Conservation (phyloP, 1,140 invertebrate species). For the Kradibia gibbosae region DNA sequence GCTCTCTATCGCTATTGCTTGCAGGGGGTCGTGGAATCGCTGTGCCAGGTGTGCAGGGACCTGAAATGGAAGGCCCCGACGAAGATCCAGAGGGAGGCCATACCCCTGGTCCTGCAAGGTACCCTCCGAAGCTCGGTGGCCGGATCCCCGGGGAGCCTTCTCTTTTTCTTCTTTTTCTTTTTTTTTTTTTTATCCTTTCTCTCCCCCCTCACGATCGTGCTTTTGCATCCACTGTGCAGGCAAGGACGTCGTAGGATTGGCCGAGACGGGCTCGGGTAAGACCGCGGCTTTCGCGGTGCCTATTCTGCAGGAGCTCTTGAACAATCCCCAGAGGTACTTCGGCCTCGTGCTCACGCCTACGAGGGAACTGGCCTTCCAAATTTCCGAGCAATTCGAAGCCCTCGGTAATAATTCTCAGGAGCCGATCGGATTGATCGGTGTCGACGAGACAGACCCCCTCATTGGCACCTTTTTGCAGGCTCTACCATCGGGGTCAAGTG, state of each 20-base stretch:
- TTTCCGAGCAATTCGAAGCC: slow-evolving; percentile 97
- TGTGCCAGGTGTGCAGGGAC: slow-evolving; percentile 92
- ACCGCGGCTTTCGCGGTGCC: slow-evolving; percentile 98
- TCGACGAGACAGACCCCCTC: too few relatives aligned
- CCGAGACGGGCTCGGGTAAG: slow-evolving; percentile 98
- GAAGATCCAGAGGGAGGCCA: slow-evolving; percentile 95
- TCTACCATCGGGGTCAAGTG: slow-evolving; percentile 92
- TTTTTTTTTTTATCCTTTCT: slow-evolving; percentile 21
- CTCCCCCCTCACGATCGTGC: too few relatives aligned
- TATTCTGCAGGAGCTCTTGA: slow-evolving; percentile 91
- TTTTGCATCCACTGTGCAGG: too few relatives aligned
- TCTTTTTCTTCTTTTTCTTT: neutral
- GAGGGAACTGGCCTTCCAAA: slow-evolving; percentile 96
- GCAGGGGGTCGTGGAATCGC: slow-evolving; percentile 91
- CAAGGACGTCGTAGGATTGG: slow-evolving; percentile 96
- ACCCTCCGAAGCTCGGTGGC: too few relatives aligned
- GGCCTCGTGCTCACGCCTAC: slow-evolving; percentile 96
- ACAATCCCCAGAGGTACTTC: slow-evolving; percentile 94
- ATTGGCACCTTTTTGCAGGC: slow-evolving; percentile 73
- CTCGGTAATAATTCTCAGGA: slow-evolving; percentile 76
- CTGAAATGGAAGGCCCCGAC: slow-evolving; percentile 95
- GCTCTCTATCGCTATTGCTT: slow-evolving; percentile 47
- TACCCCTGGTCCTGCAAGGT: slow-evolving; percentile 92
- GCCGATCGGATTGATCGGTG: too few relatives aligned
- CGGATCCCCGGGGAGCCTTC: too few relatives aligned